Percentiles rank a stretch among this genome's conserved stretches.
phyloP scores from a whole-genome alignment of 2,113 vertebrate genomes.

The Sterna hirundo region DNA sequence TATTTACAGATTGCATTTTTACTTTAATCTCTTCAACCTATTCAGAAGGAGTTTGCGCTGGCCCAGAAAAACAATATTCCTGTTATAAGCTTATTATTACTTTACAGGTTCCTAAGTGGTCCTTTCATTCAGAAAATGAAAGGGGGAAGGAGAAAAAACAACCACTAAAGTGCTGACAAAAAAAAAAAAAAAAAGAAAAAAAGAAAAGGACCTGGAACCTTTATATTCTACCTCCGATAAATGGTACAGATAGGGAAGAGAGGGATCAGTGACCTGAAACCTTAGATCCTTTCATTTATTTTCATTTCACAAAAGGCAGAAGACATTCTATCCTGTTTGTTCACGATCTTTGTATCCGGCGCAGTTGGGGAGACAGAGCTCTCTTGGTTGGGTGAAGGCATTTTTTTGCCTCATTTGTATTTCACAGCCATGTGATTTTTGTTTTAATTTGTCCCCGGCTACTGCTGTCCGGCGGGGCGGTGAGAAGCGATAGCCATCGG shows the following conservation, averaged over 20 bases:
- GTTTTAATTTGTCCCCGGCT: constrained; percentile 1
- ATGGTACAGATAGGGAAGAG: constrained; percentile 70
- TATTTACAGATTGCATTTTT: constrained; percentile 59
- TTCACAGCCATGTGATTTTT: constrained; percentile 41
- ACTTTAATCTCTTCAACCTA: constrained; percentile 48
- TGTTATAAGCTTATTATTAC: constrained; percentile 58
- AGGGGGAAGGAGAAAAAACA: constrained; percentile 50
- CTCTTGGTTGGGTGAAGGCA: constrained; percentile 31
- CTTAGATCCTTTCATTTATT: constrained; percentile 72
- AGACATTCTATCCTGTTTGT: constrained; percentile 72
- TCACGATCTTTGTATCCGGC: constrained; percentile 61
- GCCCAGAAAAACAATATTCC: constrained; percentile 49
- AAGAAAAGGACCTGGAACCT: constrained; percentile 48
- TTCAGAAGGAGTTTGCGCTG: constrained; percentile 17
- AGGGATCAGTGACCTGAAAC: constrained; percentile 71
- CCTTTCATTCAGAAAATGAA: constrained; percentile 65
- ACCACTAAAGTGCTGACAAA: constrained; percentile 40
- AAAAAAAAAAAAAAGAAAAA: background rate
- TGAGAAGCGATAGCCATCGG: background rate
- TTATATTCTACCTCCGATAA: constrained; percentile 68
- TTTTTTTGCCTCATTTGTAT: constrained; percentile 61
- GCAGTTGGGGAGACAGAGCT: constrained; percentile 32
- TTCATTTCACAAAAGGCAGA: constrained; percentile 72
- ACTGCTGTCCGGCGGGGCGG: background rate
- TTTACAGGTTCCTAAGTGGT: constrained; percentile 53